Evolutionary conservation across 2,113 vertebrate genomes (phyloP).

Genomic region (Lycocorax pyrrhopterus): DNA sequence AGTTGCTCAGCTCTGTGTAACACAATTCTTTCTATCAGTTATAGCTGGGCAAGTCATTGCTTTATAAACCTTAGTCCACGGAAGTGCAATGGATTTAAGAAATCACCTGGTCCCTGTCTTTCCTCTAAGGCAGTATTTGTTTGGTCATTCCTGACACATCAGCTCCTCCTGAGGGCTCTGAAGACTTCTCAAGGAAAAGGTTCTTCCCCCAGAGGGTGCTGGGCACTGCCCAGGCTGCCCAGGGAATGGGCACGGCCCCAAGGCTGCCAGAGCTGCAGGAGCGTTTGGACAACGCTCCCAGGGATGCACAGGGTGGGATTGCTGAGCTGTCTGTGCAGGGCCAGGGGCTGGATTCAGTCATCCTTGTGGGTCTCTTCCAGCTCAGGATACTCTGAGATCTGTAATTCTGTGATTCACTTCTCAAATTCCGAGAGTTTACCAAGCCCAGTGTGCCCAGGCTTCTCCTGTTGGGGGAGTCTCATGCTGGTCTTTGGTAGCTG

Average conservation of each 20-base stretch:
- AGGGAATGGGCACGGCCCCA: rapidly evolving
- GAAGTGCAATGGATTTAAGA: neutral
- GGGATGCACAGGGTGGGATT: neutral
- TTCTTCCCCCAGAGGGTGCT: neutral
- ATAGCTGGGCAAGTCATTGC: neutral
- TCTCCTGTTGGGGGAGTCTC: neutral
- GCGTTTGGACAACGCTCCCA: rapidly evolving
- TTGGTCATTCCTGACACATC: neutral
- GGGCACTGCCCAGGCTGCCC: neutral
- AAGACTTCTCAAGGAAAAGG: neutral
- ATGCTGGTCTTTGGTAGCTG: neutral
- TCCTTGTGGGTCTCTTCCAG: neutral
- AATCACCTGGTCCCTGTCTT: neutral
- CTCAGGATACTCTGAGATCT: neutral
- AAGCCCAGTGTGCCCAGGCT: rapidly evolving
- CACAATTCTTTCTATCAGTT: neutral
- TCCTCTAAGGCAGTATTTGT: neutral
- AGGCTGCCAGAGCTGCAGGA: neutral
- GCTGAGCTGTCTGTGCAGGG: neutral
- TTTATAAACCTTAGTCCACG: neutral
- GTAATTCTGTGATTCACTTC: neutral
- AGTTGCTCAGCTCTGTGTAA: neutral
- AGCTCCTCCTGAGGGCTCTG: neutral
- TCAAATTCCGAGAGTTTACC: neutral
- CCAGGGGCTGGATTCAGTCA: neutral